Base-by-base conservation (phyloP, 2,888 invertebrate genomes). In the Tigriopus californicus region DNA sequence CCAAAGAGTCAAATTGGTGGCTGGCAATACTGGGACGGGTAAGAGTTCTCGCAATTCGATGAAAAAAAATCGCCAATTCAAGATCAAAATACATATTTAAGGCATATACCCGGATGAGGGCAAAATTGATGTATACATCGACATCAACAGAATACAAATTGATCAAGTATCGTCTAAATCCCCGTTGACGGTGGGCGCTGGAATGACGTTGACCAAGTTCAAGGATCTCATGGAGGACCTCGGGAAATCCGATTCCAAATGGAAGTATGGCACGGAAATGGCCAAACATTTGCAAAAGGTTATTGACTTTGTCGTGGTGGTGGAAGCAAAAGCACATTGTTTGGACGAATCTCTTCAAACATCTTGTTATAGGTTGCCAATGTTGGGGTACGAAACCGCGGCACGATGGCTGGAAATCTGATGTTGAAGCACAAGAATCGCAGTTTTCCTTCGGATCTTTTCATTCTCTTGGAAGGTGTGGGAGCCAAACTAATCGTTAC, bases 351-450 rank as follows among this genome's bases (percentile, higher is more conserved):
- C 8, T 5, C 33, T 33, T 33, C 33, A 33, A 5, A 33, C 33
- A 44, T 44, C 18, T 44, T 18, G 10, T 44, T 11, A 71, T 68
- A 81, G 58, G 78, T 85, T 2, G 85, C 83, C 0, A 80, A 79
- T 68, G 75, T 80, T 4, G 79, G 82, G 18, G 79, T 85, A 1
- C 74, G 84, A 68, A 85, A 84, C 72, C 82, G 83, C 24, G 64
- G 62, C 33, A 61, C 60, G 13, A 61, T 63, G 60, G 69, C 69
- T 8, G 72, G 72, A 3, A 71, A 70, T 60, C 62, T 72, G 53
- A 68, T 69, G 66, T 61, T 70, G 65, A 71, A 71, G 60, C 66
- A 70, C 60, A 57, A 61, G 2, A 69, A 70, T 60, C 62, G 62
- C 13, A 69, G 68, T 10, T 72, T 72, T 62, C 68, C 68, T 11